Base-by-base conservation (phyloP, 2,113 vertebrate genomes). In the Microcebus tavaratra region DNA sequence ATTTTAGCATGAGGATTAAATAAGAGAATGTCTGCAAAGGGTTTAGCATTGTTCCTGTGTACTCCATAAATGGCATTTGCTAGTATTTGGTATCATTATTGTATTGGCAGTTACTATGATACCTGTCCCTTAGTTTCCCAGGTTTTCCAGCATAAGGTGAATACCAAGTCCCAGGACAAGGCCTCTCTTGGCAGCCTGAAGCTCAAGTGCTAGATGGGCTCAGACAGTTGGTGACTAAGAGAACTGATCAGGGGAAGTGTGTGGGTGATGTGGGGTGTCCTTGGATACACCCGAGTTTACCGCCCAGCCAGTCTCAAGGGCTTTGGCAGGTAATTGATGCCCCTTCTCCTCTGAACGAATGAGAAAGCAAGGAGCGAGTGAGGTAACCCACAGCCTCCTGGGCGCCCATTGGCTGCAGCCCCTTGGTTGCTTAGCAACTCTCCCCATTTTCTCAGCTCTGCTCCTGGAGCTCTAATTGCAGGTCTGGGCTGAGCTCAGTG, bases 361-460 rank as follows among this genome's bases (percentile, higher is more conserved):
- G 97, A 97, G 83, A 57, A 5, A 97, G n/a, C 70, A 94, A 94
- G 90, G 73, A 97, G 95, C 83, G 90, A 98, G 98, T 97, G 97
- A 92, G 95, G 97, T 97, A 98, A 97, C 91, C 95, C 94, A 97
- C 94, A 95, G 97, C 94, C 86, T 98, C 93, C 29, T 14, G 36
- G 86, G 83, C 86, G 73, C 97, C 91, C 0, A 98, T 96, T 96
- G 97, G 98, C 96, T 98, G 90, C 90, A 97, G 97, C 96, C 97
- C 98, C 96, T 97, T 95, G 96, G 98, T 99, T 99, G 99, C 98
- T 98, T 98, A 99, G 98, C 98, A 98, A 98, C 98, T 97, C 97
- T 98, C 97, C 97, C 97, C 96, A 97, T 2, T 96, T 95, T 96
- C 94, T 88, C 93, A 96, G 21, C 96, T 97, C 87, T 92, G 89